Conservation (phyloP, 2,113 vertebrate genomes). For the Crotalus helleri region DNA sequence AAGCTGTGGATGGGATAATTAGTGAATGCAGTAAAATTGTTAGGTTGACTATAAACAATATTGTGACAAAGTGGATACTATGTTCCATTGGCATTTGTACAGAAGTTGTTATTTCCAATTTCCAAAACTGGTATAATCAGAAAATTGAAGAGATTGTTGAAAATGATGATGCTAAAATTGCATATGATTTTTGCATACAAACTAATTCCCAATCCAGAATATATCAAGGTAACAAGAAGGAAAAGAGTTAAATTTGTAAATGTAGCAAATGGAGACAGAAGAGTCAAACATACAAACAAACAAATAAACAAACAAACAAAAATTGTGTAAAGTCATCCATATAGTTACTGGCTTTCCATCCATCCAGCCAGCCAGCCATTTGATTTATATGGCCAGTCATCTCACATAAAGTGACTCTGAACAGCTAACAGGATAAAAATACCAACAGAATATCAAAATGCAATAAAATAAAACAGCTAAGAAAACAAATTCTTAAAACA, state of each 20-base stretch:
- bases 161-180: background rate
- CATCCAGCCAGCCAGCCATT: background rate
- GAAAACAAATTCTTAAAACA: background rate
- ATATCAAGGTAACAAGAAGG: background rate
- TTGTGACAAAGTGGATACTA: background rate
- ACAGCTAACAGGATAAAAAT: background rate
- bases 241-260: background rate
- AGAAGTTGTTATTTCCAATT: background rate
- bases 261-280: background rate
- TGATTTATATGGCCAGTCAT: background rate
- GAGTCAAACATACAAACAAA: background rate
- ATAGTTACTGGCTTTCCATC: background rate
- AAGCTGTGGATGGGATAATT: background rate
- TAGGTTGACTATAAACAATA: background rate
- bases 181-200: background rate
- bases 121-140: background rate
- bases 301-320: background rate
- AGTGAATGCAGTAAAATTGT: background rate
- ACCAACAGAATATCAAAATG: background rate
- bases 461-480: background rate
- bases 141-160: background rate
- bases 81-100: background rate
- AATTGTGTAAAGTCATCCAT: background rate
- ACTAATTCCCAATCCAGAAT: background rate
- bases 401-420: background rate